A percentile compares a stretch with the other conserved stretches of the same genome.
phyloP scores from a whole-genome alignment of 2,113 vertebrate genomes.

The Pluvialis apricaria region DNA sequence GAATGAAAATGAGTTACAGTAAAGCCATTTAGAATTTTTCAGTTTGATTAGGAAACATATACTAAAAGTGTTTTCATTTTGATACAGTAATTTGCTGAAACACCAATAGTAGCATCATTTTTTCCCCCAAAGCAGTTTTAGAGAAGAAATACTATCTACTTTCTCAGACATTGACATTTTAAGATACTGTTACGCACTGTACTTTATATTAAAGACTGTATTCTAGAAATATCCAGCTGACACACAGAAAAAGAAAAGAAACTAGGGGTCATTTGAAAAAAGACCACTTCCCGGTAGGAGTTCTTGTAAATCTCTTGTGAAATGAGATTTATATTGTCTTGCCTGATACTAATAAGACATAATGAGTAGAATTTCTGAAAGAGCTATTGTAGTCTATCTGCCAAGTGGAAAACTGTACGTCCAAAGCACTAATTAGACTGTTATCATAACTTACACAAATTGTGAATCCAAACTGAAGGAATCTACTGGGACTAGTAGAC shows the following conservation, averaged over 20 bases:
- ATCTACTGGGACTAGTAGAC: slow-evolving; percentile 29
- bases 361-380: slow-evolving; percentile 45
- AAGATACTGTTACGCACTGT: not conserved
- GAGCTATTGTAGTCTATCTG: slow-evolving; percentile 25
- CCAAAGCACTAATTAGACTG: slow-evolving; percentile 40
- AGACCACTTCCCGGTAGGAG: not conserved
- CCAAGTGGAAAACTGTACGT: slow-evolving; percentile 30
- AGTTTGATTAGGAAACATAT: not conserved
- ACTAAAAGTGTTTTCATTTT: not conserved
- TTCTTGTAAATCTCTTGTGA: slow-evolving; percentile 26
- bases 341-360: slow-evolving; percentile 45
- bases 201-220: not conserved
- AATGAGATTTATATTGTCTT: slow-evolving; percentile 27
- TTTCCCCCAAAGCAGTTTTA: not conserved
- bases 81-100: not conserved
- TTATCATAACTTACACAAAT: slow-evolving; percentile 30
- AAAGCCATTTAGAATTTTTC: not conserved
- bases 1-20: not conserved
- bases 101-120: not conserved
- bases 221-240: not conserved
- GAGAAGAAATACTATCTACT: not conserved
- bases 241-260: not conserved
- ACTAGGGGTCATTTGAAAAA: not conserved
- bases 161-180: not conserved
- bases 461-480: slow-evolving; percentile 22